Base-by-base conservation (phyloP, 2,113 vertebrate species). In the Protobothrops flavoviridis region DNA sequence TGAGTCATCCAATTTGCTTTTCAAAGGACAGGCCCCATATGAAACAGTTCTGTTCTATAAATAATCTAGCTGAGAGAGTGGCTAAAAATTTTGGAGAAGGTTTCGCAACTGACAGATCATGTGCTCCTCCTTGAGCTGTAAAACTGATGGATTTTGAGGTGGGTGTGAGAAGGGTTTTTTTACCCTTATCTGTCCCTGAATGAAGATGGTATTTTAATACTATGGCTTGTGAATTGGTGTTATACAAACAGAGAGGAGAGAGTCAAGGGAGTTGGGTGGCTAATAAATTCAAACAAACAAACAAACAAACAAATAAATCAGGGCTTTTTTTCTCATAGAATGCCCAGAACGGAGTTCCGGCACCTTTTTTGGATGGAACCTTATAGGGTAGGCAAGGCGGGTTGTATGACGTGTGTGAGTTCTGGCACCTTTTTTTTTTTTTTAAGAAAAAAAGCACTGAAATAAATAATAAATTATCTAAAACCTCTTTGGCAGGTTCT, bases 1-100 rank as follows among this genome's bases (percentile, higher is more conserved):
- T 92, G 94, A 97, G 95, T 97, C 96, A 97, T 97, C 96, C 95
- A 89, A 92, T 2, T 10, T 74, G 0, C 0, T 93, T 96, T 96
- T 96, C 94, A 95, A 97, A 95, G 95, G 96, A 96, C 92, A 94
- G 86, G 53, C 48, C 91, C 17, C 94, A 89, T 95, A 97, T 96
- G 96, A 95, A 90, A 87, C 69, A 87, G 43, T 52, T 94, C 33
- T 92, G 53, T 95, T 94, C 94, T 96, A 93, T 94, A 96, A 95
- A 92, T 74, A 74, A 95, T 95, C 85, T 93, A 91, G 92, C 93
- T 93, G 45, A 94, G 87, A 89, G 55, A 93, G 91, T 90, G 1
- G 89, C 23, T 91, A 53, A 57, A 93, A 94, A 59, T 7, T 61
- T 61, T 92, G 86, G 56, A 93, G 91, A 93, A 93, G 59, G 92